Evolutionary conservation across 2,113 vertebrate genomes (phyloP), one percentile per base, ranked within the genome.

Genomic region (Pongo abelii): DNA sequence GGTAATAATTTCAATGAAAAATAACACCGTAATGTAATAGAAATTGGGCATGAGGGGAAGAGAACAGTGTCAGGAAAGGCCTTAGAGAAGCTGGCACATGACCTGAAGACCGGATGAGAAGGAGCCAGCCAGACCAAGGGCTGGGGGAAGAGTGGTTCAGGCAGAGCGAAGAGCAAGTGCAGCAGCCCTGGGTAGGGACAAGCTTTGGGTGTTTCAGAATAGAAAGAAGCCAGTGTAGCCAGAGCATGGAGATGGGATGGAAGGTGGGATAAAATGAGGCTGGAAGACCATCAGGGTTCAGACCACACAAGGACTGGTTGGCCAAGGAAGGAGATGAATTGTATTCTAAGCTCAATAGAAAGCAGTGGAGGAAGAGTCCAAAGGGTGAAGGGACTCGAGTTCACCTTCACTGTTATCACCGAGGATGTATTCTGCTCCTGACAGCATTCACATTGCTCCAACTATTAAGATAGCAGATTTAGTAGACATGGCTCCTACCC

Each of bases 361-460:
- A 69, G 77, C 90, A 32, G 38, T 6, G 5, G 59, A 75, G 67
- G 22, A 30, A 43, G 46, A 59, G 38, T 12, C 6, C 30, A 38
- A 43, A 57, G n/a, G 40, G 4, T 1, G 2, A 50, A 52, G 46
- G 43, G 59, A 32, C 25, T 3, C 25, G 17, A 57, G 61, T 46
- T 61, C 35, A 30, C 8, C n/a, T 4, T 78, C 46, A 5, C 12
- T 5, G 0, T 43, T 25, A 5, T 27, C 61, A 25, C 83, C 40
- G 0, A 59, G 38, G 52, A 55, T 1, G 16, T 0, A 8, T 27
- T 20, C 2, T 8, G 3, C 17, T 64, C 69, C 50, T 8, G 32
- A 6, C 27, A 27, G 14, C 6, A 1, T 38, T 88, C 64, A 32
- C 38, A n/a, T 48, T 1, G 30, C n/a, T 6, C 70, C 18, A 27